Percentiles rank a stretch among this genome's conserved stretches.
phyloP scores from a whole-genome alignment of 2,888 invertebrate genomes.

The Leptinotarsa peninsularis region DNA sequence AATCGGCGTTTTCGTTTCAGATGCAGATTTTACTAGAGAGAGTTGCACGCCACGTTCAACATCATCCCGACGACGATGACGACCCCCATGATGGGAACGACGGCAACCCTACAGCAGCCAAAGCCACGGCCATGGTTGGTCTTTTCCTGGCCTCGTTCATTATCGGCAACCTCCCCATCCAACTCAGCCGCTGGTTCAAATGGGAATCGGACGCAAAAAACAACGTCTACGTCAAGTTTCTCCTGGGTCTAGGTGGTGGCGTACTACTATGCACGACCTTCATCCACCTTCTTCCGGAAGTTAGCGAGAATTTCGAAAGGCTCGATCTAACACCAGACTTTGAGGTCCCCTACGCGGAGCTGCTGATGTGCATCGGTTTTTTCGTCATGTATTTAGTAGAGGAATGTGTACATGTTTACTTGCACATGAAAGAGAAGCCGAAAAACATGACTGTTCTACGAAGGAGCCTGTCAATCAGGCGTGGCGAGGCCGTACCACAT shows the following conservation, averaged over 20 bases:
- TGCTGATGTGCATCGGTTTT: conserved; percentile 81
- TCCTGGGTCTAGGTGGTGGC: conserved; percentile 85
- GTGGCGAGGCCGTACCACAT: conserved; percentile 42
- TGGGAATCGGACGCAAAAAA: conserved; percentile 67
- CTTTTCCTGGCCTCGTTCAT: conserved; percentile 81
- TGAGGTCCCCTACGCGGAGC: conserved; percentile 75
- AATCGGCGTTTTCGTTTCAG: neutral
- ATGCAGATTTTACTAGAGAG: conserved; percentile 18
- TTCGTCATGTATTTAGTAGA: conserved; percentile 85
- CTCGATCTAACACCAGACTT: conserved; percentile 70
- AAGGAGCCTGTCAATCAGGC: conserved; percentile 59
- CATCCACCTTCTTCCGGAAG: conserved; percentile 84
- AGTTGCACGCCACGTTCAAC: conserved; percentile 16
- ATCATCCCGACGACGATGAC: neutral
- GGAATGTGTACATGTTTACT: conserved; percentile 79
- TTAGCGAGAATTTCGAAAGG: conserved; percentile 75
- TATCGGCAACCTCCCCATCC: conserved; percentile 80
- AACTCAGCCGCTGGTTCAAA: conserved; percentile 74
- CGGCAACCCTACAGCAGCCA: conserved; percentile 69
- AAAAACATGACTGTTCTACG: conserved; percentile 53
- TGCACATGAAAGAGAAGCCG: conserved; percentile 67
- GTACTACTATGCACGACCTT: conserved; percentile 86
- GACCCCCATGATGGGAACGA: conserved; percentile 24
- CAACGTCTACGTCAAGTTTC: conserved; percentile 70
- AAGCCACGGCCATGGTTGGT: conserved; percentile 82